These are phyloP conservation scores for Neocrepidodera transversa DNA, from an alignment of 2,888 invertebrate species.

Conservation along the genomic window DNA sequence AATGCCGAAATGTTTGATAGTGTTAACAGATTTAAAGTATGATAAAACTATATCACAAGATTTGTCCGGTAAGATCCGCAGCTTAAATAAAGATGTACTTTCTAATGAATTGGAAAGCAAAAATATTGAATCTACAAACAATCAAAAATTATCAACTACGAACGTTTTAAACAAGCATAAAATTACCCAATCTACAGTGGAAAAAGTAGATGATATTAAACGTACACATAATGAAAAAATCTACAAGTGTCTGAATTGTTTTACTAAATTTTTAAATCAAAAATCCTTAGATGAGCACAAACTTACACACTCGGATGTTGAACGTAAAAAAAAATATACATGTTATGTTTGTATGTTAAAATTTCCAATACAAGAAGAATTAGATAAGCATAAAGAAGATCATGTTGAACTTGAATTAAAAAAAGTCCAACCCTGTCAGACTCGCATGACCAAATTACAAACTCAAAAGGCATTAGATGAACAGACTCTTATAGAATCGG, in stretches of 20 bases:
- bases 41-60: conserved; percentile 13
- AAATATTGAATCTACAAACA: neutral
- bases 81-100: too few species aligned
- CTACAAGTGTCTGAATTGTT: too few species aligned
- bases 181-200: too few species aligned
- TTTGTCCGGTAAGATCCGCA: too few species aligned
- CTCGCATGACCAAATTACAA: neutral
- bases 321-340: neutral
- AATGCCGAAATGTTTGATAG: conserved; percentile 14
- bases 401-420: neutral
- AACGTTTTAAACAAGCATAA: too few species aligned
- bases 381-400: conserved; percentile 7
- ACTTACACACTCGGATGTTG: neutral
- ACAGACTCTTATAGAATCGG: neutral
- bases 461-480: neutral
- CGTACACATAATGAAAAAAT: too few species aligned
- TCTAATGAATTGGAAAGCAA: neutral
- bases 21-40: conserved; percentile 28
- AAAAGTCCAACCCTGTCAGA: neutral
- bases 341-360: conserved; percentile 20
- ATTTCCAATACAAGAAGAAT: conserved; percentile 5
- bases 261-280: too few species aligned
- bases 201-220: too few species aligned
- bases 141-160: too few species aligned
- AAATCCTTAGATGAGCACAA: too few species aligned